These are phyloP conservation scores for Gobio occitaniae DNA, from an alignment of 2,797 vertebrate genomes.

Conservation along the genomic window DNA sequence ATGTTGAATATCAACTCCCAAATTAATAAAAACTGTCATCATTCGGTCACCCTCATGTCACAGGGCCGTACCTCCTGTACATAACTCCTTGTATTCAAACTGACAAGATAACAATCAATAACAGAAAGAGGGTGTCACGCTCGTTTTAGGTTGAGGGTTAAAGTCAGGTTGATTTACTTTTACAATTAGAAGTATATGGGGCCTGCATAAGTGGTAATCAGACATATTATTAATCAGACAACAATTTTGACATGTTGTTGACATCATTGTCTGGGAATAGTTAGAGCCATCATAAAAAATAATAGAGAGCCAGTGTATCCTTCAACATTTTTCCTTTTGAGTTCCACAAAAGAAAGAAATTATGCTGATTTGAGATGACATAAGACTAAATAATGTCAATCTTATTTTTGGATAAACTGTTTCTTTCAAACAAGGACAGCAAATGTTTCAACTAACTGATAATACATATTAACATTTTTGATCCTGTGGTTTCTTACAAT, in stretches of 20 bases:
- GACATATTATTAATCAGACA: neutral
- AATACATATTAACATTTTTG: slow-evolving; percentile 20
- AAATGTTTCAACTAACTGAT: slow-evolving; percentile 63
- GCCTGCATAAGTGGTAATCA: neutral
- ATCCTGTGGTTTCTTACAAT: neutral
- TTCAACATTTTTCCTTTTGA: neutral
- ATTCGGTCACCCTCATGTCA: too few relatives aligned
- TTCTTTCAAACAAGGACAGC: slow-evolving; percentile 6
- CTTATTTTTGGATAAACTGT: neutral
- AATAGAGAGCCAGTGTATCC: neutral
- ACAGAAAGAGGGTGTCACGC: neutral
- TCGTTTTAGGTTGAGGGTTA: neutral
- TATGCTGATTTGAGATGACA: slow-evolving; percentile 51
- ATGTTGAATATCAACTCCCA: too few relatives aligned
- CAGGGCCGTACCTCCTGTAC: too few relatives aligned
- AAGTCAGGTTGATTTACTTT: neutral
- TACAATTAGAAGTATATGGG: neutral
- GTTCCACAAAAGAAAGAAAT: neutral
- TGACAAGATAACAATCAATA: too few relatives aligned
- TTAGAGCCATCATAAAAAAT: neutral
- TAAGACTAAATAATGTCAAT: slow-evolving; percentile 15
- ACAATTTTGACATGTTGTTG: neutral
- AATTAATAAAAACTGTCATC: too few relatives aligned
- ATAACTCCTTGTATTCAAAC: too few relatives aligned
- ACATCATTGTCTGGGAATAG: neutral